Base-by-base conservation (phyloP, 2,113 vertebrate genomes). In the Scomber scombrus region DNA sequence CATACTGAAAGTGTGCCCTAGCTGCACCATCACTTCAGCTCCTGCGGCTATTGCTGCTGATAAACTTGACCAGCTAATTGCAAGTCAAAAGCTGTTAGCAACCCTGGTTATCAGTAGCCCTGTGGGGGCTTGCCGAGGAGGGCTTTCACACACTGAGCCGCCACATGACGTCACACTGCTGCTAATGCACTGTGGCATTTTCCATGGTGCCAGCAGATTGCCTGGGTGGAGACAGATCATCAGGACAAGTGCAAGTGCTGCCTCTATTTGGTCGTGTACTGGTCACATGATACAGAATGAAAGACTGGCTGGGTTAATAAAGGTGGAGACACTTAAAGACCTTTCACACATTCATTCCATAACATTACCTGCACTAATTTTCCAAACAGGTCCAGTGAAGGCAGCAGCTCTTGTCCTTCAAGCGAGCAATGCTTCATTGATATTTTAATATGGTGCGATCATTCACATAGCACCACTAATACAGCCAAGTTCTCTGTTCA, bases 21-120 rank as follows among this genome's bases (percentile, higher is more conserved):
- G 73, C 84, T 46, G 69, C 78, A 55, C 82, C 63, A 23, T 64
- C 34, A 19, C 78, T 78, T 78, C 81, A 51, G 73, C 82, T 86
- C 88, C 85, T 18, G 68, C 60, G 55, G 85, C 85, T 60, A 57
- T 21, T 68, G 68, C 89, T 29, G 84, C 85, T 89, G 92, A 94
- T 93, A 89, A 93, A 94, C 90, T 89, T 86, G 90, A 89, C 88
- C 66, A 69, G 87, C 91, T 95, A 93, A 94, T 93, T 92, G 87
- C 76, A 51, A 93, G 93, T 95, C 92, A 93, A 84, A 94, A 93
- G 93, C 92, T 88, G 90, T 94, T 93, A 93, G 91, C 77, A 34
- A 71, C 88, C 87, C 50, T 40, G 87, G 88, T 85, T 87, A 81
- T 92, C 90, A 88, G 85, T 66, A 74, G 84, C 75, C 83, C 85